Evolutionary conservation across 1,140 invertebrate species (phyloP), one percentile per base, ranked within the genome.

Genomic region (Helicoverpa armigera): DNA sequence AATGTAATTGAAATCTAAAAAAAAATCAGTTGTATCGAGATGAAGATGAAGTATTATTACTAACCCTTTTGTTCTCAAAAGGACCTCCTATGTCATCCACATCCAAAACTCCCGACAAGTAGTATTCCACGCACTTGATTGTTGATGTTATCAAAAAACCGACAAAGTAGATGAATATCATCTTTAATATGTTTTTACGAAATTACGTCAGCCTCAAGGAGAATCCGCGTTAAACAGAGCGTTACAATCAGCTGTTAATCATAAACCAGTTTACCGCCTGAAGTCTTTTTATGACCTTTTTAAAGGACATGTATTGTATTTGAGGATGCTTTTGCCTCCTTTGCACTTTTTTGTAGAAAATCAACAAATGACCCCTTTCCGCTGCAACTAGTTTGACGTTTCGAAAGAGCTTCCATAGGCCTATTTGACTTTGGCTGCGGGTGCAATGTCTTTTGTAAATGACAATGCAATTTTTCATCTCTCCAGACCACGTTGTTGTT

Each of bases 271-370:
- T 12, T 51, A 5, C 29, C 29, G 51, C 51, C 35, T 9, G 48
- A 51, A 48, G 60, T 48, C 31, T 65, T 63, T 61, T 50, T 67
- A 67, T 50, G 9, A 35, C n/a, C n/a, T 67, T 67, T 69, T 50
- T 16, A 50, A 67, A 50, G n/a, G 35, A 50, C n/a, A 67, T 18
- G 61, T 5, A 63, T 35, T 35, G 61, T 23, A 23, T 1, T 63
- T 63, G 61, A 13, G 23, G 7, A 35, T 63, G 29, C 35, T 23
- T 23, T 23, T 23, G 23, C 31, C 14, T 43, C 35, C 23, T 23
- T 23, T 23, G 23, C 23, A 23, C 23, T 23, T 23, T n/a, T 23
- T 23, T 31, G 12, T 31, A 12, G 2, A 13, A 61, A 31, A 1
- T 23, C 23, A 23, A 1, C 23, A 23, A 23, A 23, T 23, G 23